Conservation (phyloP, 2,888 invertebrate genomes). For the Ophion slaviceki region DNA sequence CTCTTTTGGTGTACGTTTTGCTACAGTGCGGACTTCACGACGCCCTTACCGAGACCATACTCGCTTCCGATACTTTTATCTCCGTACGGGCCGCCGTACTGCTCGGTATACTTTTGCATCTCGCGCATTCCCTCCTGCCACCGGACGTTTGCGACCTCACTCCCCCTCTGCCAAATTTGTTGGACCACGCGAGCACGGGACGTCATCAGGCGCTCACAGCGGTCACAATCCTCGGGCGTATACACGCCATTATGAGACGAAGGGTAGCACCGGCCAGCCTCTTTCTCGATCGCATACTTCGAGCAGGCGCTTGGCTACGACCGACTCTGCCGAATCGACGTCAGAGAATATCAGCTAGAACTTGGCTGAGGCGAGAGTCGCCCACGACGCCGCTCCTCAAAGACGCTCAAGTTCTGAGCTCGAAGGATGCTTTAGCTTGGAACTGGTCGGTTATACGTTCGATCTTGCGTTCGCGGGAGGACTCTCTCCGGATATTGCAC, state of each 20-base stretch:
- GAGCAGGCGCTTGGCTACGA: constrained; percentile 79
- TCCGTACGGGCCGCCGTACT: constrained; percentile 96
- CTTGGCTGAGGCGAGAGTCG: constrained; percentile 80
- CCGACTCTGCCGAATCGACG: constrained; percentile 76
- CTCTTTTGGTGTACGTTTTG: constrained; percentile 94
- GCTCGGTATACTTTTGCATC: constrained; percentile 93
- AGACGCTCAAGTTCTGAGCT: constrained; percentile 92
- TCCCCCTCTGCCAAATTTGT: constrained; percentile 92
- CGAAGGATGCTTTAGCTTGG: constrained; percentile 94
- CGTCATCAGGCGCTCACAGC: constrained; percentile 93
- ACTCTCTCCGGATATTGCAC: constrained; percentile 86
- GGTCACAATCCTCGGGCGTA: constrained; percentile 90
- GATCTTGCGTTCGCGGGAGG: constrained; percentile 84
- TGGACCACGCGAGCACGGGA: constrained; percentile 92
- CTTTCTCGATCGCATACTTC: constrained; percentile 92
- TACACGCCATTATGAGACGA: constrained; percentile 92
- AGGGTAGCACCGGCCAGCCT: constrained; percentile 93
- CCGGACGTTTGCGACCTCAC: constrained; percentile 93
- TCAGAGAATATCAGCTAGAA: constrained; percentile 74
- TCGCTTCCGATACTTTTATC: constrained; percentile 94
- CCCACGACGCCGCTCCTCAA: constrained; percentile 84
- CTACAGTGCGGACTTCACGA: constrained; percentile 94
- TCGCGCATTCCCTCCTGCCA: constrained; percentile 94
- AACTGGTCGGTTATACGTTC: constrained; percentile 95
- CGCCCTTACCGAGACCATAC: constrained; percentile 96